Base-by-base conservation (phyloP, 2,888 invertebrate species). In the Drosophila siamana region DNA sequence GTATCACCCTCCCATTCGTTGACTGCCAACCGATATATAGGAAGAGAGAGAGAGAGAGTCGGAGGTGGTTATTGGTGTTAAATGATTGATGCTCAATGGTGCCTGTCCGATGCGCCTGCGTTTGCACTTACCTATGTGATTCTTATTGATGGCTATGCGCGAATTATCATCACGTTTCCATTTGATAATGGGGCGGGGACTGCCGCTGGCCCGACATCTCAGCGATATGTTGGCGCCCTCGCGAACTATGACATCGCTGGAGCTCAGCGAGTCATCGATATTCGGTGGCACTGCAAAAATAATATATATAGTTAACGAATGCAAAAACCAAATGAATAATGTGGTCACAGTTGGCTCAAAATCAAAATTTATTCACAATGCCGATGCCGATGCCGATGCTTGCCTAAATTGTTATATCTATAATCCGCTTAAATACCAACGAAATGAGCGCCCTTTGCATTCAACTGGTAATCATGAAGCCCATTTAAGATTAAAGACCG, bases 101-200 rank as follows among this genome's bases (percentile, higher is more conserved):
- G 8, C 5, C 62, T 51, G 13, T 69, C 65, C 33, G 52, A 52
- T 26, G 33, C 36, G 28, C 43, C 56, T 52, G 24, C 30, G 15
- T 36, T 22, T 54, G 55, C 78, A 92, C 92, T 93, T 91, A 97
- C 97, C 96, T 92, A 95, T 94, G 91, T 95, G 94, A 90, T 95
- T 96, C 93, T 96, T 96, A 93, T 96, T 97, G 93, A 97, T 96
- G 92, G 95, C 94, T 92, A 97, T 97, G 93, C 95, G 95, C 86
- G 95, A 95, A 92, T 96, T 96, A 93, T 97, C 97, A 93, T 97
- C 97, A 87, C 97, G 94, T 93, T 97, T 96, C 97, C 98, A 98
- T 93, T 96, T 97, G 92, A 97, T 97, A 90, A 94, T 95, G 76
- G 98, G 97, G 90, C 95, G 94, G 80, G 98, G 98, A 90, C 96